Evolutionary conservation across 2,797 vertebrate species (phyloP).

Genomic region (Simalia tracyae): DNA sequence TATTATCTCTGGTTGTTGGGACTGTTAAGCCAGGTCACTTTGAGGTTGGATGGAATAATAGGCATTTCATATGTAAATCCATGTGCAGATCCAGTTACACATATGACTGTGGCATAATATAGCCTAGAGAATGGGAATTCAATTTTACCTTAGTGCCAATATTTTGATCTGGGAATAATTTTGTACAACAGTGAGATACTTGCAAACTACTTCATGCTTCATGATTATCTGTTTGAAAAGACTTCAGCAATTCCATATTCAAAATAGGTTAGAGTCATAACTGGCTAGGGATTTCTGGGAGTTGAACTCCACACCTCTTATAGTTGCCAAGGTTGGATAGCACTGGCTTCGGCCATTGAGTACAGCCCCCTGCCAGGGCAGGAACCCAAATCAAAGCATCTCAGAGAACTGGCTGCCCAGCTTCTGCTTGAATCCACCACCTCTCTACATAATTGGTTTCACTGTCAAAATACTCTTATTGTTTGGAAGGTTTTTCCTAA

Average conservation of each 20-base stretch:
- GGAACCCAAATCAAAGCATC: neutral
- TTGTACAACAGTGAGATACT: neutral
- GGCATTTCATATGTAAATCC: neutral
- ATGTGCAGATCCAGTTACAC: neutral
- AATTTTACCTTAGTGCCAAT: neutral
- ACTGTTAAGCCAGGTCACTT: neutral
- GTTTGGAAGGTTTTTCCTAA: neutral
- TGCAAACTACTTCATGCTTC: neutral
- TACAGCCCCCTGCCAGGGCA: neutral
- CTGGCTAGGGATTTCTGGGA: neutral
- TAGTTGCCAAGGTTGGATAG: neutral
- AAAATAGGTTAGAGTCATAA: neutral
- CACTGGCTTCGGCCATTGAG: neutral
- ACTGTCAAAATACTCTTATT: neutral
- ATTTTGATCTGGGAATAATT: neutral
- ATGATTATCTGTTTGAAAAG: neutral
- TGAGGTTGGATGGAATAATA: neutral
- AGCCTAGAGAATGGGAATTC: neutral
- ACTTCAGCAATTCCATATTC: neutral
- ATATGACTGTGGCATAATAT: neutral
- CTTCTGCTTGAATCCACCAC: neutral
- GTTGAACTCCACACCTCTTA: neutral
- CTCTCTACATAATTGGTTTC: neutral
- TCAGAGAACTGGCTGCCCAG: neutral
- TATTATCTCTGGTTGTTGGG: neutral